Base-by-base conservation (phyloP, 2,888 invertebrate genomes). In the Drosophila recens region DNA sequence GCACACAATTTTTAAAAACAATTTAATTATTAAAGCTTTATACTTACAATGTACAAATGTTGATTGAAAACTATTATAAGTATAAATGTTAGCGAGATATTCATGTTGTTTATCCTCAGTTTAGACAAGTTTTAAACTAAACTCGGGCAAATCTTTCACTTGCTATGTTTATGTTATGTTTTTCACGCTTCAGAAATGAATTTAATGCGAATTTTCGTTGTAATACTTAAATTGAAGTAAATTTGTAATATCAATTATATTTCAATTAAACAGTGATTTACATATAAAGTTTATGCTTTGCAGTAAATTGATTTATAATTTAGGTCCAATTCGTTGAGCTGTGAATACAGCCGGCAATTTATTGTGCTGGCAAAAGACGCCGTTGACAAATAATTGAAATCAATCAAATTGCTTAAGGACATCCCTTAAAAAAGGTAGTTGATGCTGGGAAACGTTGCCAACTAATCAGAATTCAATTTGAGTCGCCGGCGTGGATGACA, bases 401-500 rank as follows among this genome's bases (percentile, higher is more conserved):
- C 90, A 90, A 90, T 90, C 90, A 90, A 85, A 86, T 54, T 63
- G 57, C 33, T 51, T 30, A 61, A 67, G 72, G 73, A 82, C 40
- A 49, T 33, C 43, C 34, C 62, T 33, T 51, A 75, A 70, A 75
- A n/a, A 15, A 38, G 80, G 80, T 75, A 75, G 40, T 11, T 58
- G 63, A 59, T 13, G 54, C 20, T 56, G 56, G 45, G 43, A 45
- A 75, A 75, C 66, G 67, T 67, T 65, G 54, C 42, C 67, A 82
- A 84, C 88, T 82, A 90, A 91, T 90, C 89, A 90, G 90, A 90
- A 91, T 90, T 90, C 76, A 90, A 91, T 90, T 91, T 90, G 67
- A 66, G 42, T 23, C 53, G 15, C 52, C 20, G 34, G 9, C 40
- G 53, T 36, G 27, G 45, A 17, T 53, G 62, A 43, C 62, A 53